phyloP scores from a whole-genome alignment of 2,113 vertebrate species.

The Scalopus aquaticus region DNA sequence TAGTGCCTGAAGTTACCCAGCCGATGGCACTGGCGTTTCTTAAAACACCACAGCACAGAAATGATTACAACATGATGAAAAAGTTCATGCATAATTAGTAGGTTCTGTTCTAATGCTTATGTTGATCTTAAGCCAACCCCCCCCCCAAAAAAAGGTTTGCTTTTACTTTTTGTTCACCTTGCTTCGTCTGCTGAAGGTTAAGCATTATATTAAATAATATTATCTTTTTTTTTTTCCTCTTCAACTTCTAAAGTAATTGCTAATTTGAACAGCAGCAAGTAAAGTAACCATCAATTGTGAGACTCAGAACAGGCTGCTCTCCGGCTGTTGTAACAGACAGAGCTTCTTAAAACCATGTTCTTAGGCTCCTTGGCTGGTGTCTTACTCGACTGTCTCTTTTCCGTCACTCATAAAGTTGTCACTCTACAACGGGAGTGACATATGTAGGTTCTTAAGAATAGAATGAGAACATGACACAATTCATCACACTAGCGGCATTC shows the following conservation, averaged over 20 bases:
- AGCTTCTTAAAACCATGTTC: not conserved
- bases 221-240: not conserved
- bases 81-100: not conserved
- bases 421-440: accelerated
- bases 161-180: constrained; percentile 1
- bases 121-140: constrained; percentile 48
- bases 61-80: not conserved
- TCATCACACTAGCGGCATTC: not conserved
- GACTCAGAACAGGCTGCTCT: not conserved
- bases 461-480: not conserved
- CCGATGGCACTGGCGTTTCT: not conserved
- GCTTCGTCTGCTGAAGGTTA: constrained; percentile 43
- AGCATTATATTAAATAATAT: not conserved
- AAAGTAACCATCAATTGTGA: not conserved
- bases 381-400: not conserved
- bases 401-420: not conserved
- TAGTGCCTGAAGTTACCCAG: not conserved
- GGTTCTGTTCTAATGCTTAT: not conserved
- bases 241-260: not conserved
- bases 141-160: not conserved
- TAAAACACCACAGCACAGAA: not conserved
- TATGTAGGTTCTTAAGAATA: not conserved
- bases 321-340: not conserved
- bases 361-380: too few species aligned
- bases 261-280: not conserved